phyloP scores from a whole-genome alignment of 2,113 vertebrate species.

The Gymnarchus niloticus region DNA sequence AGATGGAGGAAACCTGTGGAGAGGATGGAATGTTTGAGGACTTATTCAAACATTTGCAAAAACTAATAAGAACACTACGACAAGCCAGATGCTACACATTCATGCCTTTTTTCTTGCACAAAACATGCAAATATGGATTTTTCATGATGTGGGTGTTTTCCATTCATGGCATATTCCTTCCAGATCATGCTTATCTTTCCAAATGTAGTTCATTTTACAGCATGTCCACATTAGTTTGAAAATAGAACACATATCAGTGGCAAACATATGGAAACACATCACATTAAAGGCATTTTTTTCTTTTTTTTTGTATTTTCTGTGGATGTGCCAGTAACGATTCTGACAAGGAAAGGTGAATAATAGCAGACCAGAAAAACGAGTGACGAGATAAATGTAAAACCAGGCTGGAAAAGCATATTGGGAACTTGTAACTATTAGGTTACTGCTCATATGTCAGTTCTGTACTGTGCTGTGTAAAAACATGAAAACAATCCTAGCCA shows the following conservation, averaged over 20 bases:
- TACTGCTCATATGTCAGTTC: background rate
- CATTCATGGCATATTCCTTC: background rate
- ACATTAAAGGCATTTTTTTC: no score
- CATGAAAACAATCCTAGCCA: background rate
- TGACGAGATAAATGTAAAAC: background rate
- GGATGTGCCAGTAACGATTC: background rate
- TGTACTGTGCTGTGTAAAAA: background rate
- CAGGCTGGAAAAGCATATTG: background rate
- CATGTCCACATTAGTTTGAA: background rate
- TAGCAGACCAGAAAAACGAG: background rate
- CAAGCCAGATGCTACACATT: constrained; percentile 74
- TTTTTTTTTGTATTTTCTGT: background rate
- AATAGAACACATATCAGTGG: background rate
- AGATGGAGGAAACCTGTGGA: constrained; percentile 81
- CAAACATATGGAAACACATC: background rate
- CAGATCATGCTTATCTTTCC: background rate
- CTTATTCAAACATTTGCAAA: constrained; percentile 93
- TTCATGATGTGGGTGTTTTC: background rate
- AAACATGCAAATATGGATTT: constrained; percentile 19
- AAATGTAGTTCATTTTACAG: constrained; percentile 8
- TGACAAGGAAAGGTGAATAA: background rate
- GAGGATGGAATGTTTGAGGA: constrained; percentile 86
- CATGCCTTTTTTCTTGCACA: constrained; percentile 33
- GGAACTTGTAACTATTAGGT: background rate
- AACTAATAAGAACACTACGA: constrained; percentile 96